Evolutionary conservation across 2,888 invertebrate species (phyloP).

Genomic region (Acrobasis suavella): DNA sequence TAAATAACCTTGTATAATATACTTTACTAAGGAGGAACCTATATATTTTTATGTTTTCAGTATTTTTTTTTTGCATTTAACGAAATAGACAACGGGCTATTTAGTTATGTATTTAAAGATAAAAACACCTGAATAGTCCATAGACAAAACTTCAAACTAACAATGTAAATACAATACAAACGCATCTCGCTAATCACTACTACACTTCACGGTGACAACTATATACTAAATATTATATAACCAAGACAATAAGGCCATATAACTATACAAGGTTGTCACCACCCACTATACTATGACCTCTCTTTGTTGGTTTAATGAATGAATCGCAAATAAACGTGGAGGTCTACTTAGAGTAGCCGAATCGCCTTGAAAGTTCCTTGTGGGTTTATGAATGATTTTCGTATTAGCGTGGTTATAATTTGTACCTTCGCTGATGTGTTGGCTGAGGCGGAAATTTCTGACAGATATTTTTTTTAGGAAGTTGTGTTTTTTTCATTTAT

Average conservation of each 20-base stretch:
- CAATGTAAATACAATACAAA: too few relatives aligned
- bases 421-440: neutral
- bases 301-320: neutral
- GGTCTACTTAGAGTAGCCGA: neutral
- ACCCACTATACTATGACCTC: neutral
- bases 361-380: constrained; percentile 17
- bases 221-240: constrained; percentile 17
- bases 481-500: too few relatives aligned
- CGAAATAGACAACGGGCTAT: too few relatives aligned
- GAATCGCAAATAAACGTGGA: neutral
- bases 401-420: constrained; percentile 7
- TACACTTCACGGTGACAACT: constrained; percentile 1
- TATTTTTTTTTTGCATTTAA: too few relatives aligned
- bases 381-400: constrained; percentile 12
- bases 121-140: too few relatives aligned
- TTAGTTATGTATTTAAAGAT: too few relatives aligned
- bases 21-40: too few relatives aligned
- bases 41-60: too few relatives aligned
- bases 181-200: neutral
- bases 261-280: neutral
- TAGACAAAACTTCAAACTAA: too few relatives aligned
- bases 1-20: too few relatives aligned
- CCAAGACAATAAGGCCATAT: neutral
- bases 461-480: neutral
- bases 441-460: neutral